Evolutionary conservation across 2,113 vertebrate species (phyloP).

Genomic region (Chaetodon trifascialis): DNA sequence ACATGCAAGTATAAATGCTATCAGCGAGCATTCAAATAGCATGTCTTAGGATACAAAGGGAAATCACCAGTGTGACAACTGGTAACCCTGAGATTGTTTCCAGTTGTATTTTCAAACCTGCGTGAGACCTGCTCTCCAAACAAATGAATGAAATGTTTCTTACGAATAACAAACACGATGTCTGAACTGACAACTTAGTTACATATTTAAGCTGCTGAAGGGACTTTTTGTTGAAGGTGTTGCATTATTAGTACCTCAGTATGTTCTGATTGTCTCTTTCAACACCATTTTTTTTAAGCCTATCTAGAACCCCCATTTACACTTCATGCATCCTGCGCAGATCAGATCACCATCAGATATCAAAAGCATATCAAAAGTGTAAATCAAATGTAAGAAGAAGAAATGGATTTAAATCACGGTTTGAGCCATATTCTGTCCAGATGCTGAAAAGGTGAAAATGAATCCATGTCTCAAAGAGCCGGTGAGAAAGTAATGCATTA

Average conservation of each 20-base stretch:
- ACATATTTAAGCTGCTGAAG: constrained; percentile 3
- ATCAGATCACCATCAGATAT: not conserved
- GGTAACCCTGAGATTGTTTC: constrained; percentile 17
- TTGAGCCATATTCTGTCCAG: not conserved
- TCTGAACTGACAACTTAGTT: constrained; percentile 20
- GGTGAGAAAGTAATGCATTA: too few species aligned
- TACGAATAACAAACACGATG: constrained; percentile 27
- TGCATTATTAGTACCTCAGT: constrained; percentile 8
- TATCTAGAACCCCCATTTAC: not conserved
- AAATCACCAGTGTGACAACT: constrained; percentile 26
- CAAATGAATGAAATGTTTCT: constrained; percentile 23
- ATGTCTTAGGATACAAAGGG: constrained; percentile 18
- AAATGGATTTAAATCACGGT: not conserved
- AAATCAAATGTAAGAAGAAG: not conserved
- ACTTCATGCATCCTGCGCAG: too few species aligned
- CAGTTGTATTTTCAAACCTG: constrained; percentile 3
- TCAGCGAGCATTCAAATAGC: constrained; percentile 22
- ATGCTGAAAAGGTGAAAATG: not conserved
- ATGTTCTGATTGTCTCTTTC: constrained; percentile 5
- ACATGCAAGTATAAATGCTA: constrained; percentile 18
- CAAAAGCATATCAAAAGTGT: too few species aligned
- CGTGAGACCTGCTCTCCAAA: not conserved
- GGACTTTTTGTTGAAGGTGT: constrained; percentile 13
- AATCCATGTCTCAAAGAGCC: not conserved
- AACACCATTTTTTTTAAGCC: not conserved